phyloP scores from a whole-genome alignment of 64 coral and sea anemone species.

The Exaiptasia diaphana region DNA sequence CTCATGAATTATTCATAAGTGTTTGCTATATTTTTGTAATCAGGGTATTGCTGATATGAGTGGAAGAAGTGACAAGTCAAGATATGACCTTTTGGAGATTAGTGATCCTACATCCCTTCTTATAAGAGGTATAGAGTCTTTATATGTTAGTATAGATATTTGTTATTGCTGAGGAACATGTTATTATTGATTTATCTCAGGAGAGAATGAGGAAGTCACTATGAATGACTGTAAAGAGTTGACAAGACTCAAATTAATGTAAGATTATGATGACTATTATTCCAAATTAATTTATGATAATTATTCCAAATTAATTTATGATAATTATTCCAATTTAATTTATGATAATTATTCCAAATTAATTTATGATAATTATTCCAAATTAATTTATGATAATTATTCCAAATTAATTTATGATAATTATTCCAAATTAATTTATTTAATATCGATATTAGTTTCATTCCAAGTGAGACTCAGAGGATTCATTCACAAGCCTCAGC shows the following conservation, averaged over 20 bases:
- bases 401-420: no score
- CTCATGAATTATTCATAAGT: no score
- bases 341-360: no score
- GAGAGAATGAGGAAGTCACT: conserved; percentile 59
- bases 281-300: no score
- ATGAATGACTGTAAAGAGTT: conserved; percentile 69
- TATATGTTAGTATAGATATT: neutral
- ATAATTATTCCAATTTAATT: no score
- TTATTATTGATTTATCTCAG: conserved; percentile 21
- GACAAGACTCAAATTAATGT: conserved; percentile 65
- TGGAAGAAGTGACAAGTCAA: conserved; percentile 57
- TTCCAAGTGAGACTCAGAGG: conserved; percentile 76
- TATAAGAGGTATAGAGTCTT: conserved; percentile 63
- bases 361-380: no score
- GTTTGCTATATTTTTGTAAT: no score
- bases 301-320: no score
- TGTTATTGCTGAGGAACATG: neutral
- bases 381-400: no score
- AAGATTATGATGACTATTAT: conserved; percentile 18
- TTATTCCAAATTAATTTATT: no score
- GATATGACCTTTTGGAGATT: conserved; percentile 91
- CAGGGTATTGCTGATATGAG: conserved; percentile 93
- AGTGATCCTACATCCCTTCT: conserved; percentile 77
- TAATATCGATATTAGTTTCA: conserved; percentile 41
- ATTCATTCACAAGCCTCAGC: conserved; percentile 61